These are phyloP conservation scores for Caenorhabditis drosophilae DNA, from an alignment of 2,888 invertebrate genomes.

Conservation along the genomic window DNA sequence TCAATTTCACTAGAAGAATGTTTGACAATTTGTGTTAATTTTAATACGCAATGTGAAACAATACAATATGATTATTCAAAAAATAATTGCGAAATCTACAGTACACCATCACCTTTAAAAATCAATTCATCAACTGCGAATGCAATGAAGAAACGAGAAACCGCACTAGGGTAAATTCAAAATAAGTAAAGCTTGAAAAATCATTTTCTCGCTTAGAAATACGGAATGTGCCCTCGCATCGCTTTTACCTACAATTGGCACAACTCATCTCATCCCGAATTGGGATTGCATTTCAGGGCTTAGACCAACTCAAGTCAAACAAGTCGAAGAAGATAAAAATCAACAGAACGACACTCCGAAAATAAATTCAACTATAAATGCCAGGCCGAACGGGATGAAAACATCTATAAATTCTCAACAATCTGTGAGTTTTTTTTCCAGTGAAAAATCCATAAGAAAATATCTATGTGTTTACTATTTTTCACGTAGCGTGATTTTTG, in stretches of 20 bases:
- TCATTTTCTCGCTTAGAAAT: slow-evolving; percentile 13
- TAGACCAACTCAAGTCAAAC: no score
- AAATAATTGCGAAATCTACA: slow-evolving; percentile 39
- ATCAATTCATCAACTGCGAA: slow-evolving; percentile 22
- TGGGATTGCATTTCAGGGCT: slow-evolving; percentile 37
- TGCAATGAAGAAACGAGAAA: slow-evolving; percentile 15
- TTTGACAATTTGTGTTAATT: slow-evolving; percentile 25
- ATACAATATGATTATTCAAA: slow-evolving; percentile 46
- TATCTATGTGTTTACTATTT: no score
- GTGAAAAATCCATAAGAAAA: no score
- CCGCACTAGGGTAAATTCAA: slow-evolving; percentile 13
- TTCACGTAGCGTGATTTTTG: no score
- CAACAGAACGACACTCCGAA: no score
- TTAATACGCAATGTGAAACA: slow-evolving; percentile 37
- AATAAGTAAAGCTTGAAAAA: background rate
- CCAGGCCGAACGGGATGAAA: no score
- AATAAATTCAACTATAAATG: no score
- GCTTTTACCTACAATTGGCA: slow-evolving; percentile 22
- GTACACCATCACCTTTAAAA: slow-evolving; percentile 34
- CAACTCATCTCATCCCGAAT: slow-evolving; percentile 26
- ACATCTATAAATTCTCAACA: no score
- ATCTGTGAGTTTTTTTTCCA: no score
- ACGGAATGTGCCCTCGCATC: slow-evolving; percentile 29
- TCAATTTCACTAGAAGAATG: slow-evolving; percentile 38
- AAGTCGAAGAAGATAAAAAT: no score